Conservation (phyloP, 1,140 invertebrate species). For the Heliconius melpomene region DNA sequence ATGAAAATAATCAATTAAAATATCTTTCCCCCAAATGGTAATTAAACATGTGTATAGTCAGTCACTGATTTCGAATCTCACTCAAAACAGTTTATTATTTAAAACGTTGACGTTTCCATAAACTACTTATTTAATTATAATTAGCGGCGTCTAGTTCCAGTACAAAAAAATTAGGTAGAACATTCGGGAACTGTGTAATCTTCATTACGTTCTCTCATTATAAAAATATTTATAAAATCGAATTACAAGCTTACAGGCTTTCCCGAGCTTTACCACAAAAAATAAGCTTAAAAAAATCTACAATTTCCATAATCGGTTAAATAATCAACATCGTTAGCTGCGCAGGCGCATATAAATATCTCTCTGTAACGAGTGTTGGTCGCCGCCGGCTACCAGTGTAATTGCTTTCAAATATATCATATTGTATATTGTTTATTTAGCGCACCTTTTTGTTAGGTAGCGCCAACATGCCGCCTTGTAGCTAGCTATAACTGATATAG, state of each 20-base stretch:
- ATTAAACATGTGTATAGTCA: too few species aligned
- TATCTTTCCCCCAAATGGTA: too few species aligned
- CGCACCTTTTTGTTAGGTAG: slow-evolving; percentile 70
- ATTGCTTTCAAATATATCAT: slow-evolving; percentile 75
- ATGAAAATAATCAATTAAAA: too few species aligned
- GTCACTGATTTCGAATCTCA: too few species aligned
- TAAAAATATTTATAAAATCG: too few species aligned
- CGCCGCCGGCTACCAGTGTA: slow-evolving; percentile 61
- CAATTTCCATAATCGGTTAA: slow-evolving; percentile 13
- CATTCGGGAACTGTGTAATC: too few species aligned
- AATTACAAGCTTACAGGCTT: neutral
- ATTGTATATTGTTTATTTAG: slow-evolving; percentile 73
- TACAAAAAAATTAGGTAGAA: too few species aligned
- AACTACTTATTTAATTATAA: too few species aligned
- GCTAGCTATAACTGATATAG: neutral
- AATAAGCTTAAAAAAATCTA: slow-evolving; percentile 12
- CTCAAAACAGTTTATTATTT: too few species aligned
- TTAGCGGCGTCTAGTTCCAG: too few species aligned
- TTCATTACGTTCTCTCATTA: too few species aligned
- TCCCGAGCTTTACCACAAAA: neutral
- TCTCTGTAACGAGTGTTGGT: slow-evolving; percentile 57
- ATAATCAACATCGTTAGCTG: slow-evolving; percentile 20
- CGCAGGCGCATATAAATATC: slow-evolving; percentile 29
- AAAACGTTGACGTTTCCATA: too few species aligned
- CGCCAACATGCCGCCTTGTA: slow-evolving; percentile 27